A percentile compares a stretch with the other conserved stretches of the same genome.
phyloP scores from a whole-genome alignment of 2,888 invertebrate genomes.

The Chymomyza fuscimana region DNA sequence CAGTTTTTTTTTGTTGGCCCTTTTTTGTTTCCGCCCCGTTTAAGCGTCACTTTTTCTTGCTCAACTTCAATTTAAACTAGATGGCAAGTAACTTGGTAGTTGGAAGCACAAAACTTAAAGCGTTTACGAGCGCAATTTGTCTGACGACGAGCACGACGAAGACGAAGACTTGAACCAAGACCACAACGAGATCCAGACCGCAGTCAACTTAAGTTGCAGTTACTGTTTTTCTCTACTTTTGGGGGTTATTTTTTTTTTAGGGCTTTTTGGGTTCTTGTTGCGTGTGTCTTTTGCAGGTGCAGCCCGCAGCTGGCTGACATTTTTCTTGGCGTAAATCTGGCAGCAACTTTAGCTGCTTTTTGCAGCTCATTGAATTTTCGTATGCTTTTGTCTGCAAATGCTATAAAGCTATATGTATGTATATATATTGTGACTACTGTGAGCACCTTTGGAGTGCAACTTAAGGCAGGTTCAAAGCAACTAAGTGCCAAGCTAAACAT shows the following conservation, averaged over 20 bases:
- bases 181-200: slow-evolving; percentile 39
- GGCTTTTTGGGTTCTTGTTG: slow-evolving; percentile 10
- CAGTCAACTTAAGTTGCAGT: slow-evolving; percentile 61
- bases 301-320: slow-evolving; percentile 55
- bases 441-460: slow-evolving; percentile 8
- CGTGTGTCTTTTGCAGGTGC: slow-evolving; percentile 34
- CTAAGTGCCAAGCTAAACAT: slow-evolving; percentile 60
- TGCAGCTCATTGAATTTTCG: slow-evolving; percentile 72
- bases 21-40: slow-evolving; percentile 21
- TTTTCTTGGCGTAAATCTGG: slow-evolving; percentile 73
- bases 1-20: slow-evolving; percentile 43
- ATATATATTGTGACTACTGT: slow-evolving; percentile 8
- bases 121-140: slow-evolving; percentile 72
- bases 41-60: slow-evolving; percentile 51
- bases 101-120: slow-evolving; percentile 53
- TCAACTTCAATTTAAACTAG: slow-evolving; percentile 60
- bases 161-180: not conserved
- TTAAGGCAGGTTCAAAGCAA: slow-evolving; percentile 50
- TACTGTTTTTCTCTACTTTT: slow-evolving; percentile 27
- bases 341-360: slow-evolving; percentile 66
- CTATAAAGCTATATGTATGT: slow-evolving; percentile 55
- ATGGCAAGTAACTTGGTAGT: not conserved
- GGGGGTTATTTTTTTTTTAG: not conserved
- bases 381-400: slow-evolving; percentile 68
- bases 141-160: slow-evolving; percentile 34